phyloP scores from a whole-genome alignment of 2,888 invertebrate species.

The Cyaniris semiargus region DNA sequence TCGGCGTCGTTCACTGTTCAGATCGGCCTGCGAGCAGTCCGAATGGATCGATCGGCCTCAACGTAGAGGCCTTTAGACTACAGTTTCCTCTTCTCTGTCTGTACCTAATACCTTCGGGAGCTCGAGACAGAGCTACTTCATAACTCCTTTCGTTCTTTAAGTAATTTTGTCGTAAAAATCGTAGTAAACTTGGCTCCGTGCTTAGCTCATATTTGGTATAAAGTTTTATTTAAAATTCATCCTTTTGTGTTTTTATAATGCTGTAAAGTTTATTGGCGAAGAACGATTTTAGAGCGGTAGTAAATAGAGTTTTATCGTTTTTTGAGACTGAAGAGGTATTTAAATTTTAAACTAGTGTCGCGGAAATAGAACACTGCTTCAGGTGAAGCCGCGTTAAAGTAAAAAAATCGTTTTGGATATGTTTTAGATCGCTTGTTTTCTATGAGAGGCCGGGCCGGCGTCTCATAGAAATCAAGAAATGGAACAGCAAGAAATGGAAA shows the following conservation, averaged over 20 bases:
- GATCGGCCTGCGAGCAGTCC: no score
- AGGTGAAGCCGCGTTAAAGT: no score
- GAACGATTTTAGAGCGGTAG: not conserved
- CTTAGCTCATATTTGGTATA: not conserved
- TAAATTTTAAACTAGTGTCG: not conserved
- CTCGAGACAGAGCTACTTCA: not conserved
- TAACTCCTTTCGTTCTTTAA: not conserved
- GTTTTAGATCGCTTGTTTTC: no score
- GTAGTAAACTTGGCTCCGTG: not conserved
- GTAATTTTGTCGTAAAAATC: not conserved
- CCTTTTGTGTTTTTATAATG: not conserved
- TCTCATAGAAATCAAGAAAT: no score
- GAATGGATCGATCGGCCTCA: no score
- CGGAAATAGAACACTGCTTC: not conserved
- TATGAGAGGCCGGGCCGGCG: no score
- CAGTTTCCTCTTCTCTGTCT: not conserved
- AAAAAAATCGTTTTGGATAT: no score
- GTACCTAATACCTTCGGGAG: no score
- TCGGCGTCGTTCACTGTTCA: no score
- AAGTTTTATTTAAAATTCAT: not conserved
- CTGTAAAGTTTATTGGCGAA: not conserved
- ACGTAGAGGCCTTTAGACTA: not conserved
- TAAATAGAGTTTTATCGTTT: not conserved
- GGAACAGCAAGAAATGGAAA: no score
- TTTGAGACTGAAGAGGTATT: not conserved